Percentiles rank a stretch among this genome's conserved stretches.
Conservation (phyloP, 2,113 vertebrate species). For the Clupea harengus region DNA sequence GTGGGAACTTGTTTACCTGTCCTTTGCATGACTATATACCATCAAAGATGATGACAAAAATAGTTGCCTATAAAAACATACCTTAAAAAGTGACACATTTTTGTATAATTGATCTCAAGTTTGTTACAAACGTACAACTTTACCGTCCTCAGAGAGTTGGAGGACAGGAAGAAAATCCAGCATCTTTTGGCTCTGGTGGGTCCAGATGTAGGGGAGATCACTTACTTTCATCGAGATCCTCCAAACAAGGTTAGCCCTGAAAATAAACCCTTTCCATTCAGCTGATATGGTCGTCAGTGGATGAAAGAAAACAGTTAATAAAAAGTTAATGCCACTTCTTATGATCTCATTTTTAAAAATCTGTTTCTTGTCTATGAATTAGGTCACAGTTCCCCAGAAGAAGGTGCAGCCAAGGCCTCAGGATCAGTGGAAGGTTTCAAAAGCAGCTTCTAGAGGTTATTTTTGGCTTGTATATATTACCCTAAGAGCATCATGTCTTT, state of each 20-base stretch:
- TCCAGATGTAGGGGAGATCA: slow-evolving; percentile 81
- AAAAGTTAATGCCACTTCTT: not conserved
- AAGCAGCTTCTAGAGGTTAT: slow-evolving; percentile 59
- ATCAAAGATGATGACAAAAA: no score
- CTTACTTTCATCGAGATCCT: slow-evolving; percentile 90
- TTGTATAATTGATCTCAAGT: not conserved
- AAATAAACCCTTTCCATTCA: not conserved
- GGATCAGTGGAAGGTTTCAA: slow-evolving; percentile 60
- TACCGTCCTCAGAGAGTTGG: slow-evolving; percentile 78
- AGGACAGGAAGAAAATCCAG: slow-evolving; percentile 93
- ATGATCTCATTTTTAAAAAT: not conserved
- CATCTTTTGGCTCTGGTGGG: slow-evolving; percentile 85
- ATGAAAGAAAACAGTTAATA: not conserved
- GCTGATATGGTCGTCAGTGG: not conserved
- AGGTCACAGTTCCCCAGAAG: slow-evolving; percentile 84
- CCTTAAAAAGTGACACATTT: slow-evolving; percentile 22
- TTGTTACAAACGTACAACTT: not conserved
- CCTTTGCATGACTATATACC: no score
- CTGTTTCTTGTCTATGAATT: not conserved
- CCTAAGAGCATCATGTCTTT: not conserved
- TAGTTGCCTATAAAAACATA: not conserved
- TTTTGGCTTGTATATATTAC: not conserved
- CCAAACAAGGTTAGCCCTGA: slow-evolving; percentile 80
- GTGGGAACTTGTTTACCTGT: no score
- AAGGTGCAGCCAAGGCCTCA: slow-evolving; percentile 53